These are phyloP conservation scores for Elmis aenea DNA, from an alignment of 2,888 invertebrate genomes.

Conservation along the genomic window DNA sequence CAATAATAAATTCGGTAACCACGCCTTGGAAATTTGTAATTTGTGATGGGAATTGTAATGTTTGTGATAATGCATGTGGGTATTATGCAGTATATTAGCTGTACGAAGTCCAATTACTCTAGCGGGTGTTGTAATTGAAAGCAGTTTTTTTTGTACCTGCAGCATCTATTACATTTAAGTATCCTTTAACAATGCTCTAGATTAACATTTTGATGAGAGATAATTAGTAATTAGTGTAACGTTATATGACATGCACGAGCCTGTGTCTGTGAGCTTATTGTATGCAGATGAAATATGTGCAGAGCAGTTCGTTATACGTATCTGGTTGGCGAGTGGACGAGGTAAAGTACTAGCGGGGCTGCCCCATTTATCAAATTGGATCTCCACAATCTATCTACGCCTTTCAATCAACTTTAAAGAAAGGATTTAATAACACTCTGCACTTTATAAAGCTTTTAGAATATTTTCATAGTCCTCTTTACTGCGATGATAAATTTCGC, in stretches of 20 bases:
- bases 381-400: constrained; percentile 17
- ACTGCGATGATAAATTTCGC: constrained; percentile 13
- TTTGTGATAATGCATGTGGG: no score
- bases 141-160: constrained; percentile 14
- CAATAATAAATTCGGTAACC: no score
- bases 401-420: constrained; percentile 23
- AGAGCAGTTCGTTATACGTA: constrained; percentile 5
- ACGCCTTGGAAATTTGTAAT: no score
- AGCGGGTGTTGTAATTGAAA: constrained; percentile 21
- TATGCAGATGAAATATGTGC: constrained; percentile 26
- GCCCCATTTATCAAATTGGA: constrained; percentile 22
- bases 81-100: no score
- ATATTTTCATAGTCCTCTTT: constrained; percentile 5
- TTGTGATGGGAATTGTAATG: no score
- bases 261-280: constrained; percentile 23
- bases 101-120: constrained; percentile 23
- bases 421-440: constrained; percentile 19
- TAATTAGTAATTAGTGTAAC: constrained; percentile 32
- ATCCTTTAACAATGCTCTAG: constrained; percentile 24
- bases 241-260: constrained; percentile 25
- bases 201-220: constrained; percentile 30
- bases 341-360: constrained; percentile 18
- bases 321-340: constrained; percentile 2
- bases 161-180: constrained; percentile 12
- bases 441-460: constrained; percentile 16